These are phyloP conservation scores for Samia ricini DNA, from an alignment of 1,140 invertebrate genomes.

Conservation along the genomic window DNA sequence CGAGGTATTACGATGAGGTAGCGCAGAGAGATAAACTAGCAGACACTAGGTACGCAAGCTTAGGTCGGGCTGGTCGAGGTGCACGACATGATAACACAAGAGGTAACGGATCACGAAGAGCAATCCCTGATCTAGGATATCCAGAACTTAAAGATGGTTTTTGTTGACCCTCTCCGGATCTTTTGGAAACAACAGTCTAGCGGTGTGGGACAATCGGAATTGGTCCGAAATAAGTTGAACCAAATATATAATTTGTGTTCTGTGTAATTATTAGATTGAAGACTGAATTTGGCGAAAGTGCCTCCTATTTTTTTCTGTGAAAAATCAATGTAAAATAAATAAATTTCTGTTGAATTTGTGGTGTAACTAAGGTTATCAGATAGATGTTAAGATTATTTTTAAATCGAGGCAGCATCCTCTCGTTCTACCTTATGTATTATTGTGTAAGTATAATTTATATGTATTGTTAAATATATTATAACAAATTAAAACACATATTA, in stretches of 20 bases:
- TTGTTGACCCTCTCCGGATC: conserved; percentile 84
- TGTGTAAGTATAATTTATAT: conserved; percentile 32
- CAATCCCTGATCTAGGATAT: conserved; percentile 78
- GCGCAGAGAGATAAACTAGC: conserved; percentile 70
- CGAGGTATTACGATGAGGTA: conserved; percentile 72
- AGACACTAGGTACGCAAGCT: conserved; percentile 68
- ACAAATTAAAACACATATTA: conserved; percentile 7
- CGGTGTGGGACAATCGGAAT: conserved; percentile 25
- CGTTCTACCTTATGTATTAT: conserved; percentile 23
- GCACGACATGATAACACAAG: conserved; percentile 54
- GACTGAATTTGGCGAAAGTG: conserved; percentile 70
- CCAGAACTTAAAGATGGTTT: conserved; percentile 84
- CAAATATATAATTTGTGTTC: conserved; percentile 24
- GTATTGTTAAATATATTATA: conserved; percentile 9
- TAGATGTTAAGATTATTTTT: background rate
- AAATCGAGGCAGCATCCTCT: background rate
- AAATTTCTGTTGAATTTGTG: conserved; percentile 22
- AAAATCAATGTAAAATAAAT: conserved; percentile 11
- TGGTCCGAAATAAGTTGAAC: conserved; percentile 10
- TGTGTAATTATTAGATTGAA: conserved; percentile 49
- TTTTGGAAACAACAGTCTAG: conserved; percentile 81
- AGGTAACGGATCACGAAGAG: conserved; percentile 69
- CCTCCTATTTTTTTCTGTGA: conserved; percentile 38
- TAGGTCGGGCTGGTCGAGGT: conserved; percentile 76
- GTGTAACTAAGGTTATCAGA: conserved; percentile 13